Base-by-base conservation (phyloP, 2,888 invertebrate genomes). In the Tiliacea aurago region DNA sequence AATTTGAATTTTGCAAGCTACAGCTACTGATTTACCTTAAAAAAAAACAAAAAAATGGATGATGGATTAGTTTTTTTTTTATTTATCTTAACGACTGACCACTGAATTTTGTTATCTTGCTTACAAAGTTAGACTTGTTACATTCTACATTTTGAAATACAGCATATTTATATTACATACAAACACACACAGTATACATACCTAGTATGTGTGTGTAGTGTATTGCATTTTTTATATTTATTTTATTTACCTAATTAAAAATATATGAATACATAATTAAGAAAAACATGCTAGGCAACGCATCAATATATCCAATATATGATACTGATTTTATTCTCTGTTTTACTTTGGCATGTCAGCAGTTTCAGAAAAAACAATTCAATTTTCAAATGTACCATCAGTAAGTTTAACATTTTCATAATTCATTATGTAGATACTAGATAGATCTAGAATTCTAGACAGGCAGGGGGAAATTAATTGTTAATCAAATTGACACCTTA, bases 301-400 rank as follows among this genome's bases (percentile, higher is more conserved):
- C 58, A 6, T 33, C 33, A n/a, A 13, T 43, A 20, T 61, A 13
- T 66, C 18, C 43, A 43, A 10, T 61, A n/a, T 43, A 65, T 64
- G n/a, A 47, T 37, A 68, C 47, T 67, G 37, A 49, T 49, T 23
- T 20, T 68, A 49, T 51, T 69, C 5, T 67, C 9, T 69, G 37
- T 68, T 66, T 68, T 65, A 23, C 45, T 65, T 68, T 69, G 67
- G 6, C 67, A 67, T 49, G 47, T 28, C 23, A 68, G 68, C 68
- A 69, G 67, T 41, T 47, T 53, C 15, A 23, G 53, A 53, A 67
- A 56, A 66, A 68, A 33, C 18, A 47, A 37, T 13, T 23, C 45
- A 13, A 37, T 47, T 47, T 45, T 33, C 68, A 37, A 68, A 69
- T 67, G 23, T 20, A 41, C 20, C 4, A 49, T 70, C 41, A 69